These are phyloP conservation scores for Amphipoea lucens DNA, from an alignment of 2,888 invertebrate species.

Conservation along the genomic window DNA sequence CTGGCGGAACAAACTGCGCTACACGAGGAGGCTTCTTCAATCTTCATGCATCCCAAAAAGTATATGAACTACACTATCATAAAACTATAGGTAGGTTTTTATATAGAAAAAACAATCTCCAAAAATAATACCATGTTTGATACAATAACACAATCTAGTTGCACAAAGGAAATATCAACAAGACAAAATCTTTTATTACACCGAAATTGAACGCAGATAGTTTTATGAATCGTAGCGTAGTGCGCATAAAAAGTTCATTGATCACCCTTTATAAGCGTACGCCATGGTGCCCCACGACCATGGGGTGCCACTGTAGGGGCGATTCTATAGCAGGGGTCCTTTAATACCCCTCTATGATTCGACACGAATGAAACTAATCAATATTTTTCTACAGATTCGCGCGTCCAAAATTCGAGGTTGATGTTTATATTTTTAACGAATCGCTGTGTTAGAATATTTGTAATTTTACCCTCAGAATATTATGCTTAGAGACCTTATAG, in stretches of 20 bases:
- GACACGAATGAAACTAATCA: constrained; percentile 57
- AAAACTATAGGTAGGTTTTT: background rate
- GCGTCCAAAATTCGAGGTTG: constrained; percentile 24
- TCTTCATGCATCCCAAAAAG: too few species aligned
- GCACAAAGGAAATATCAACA: constrained; percentile 34
- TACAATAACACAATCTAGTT: constrained; percentile 38
- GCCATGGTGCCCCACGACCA: constrained; percentile 24
- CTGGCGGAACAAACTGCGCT: too few species aligned
- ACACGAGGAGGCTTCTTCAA: too few species aligned
- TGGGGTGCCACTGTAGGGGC: constrained; percentile 59
- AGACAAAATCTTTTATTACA: constrained; percentile 21
- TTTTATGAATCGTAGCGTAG: constrained; percentile 45
- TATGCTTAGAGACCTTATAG: background rate
- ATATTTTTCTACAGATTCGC: constrained; percentile 56
- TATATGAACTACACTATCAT: background rate
- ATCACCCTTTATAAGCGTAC: constrained; percentile 44
- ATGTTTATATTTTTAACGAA: constrained; percentile 2
- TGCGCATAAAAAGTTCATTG: constrained; percentile 37
- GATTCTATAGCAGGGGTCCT: constrained; percentile 50
- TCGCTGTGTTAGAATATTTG: background rate
- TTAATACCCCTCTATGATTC: constrained; percentile 59
- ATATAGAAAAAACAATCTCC: background rate
- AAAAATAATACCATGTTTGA: constrained; percentile 30
- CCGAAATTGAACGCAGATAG: constrained; percentile 44
- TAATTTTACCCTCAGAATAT: background rate